Evolutionary conservation across 2,888 invertebrate species (phyloP).

Genomic region (Pasiphila rectangulata): DNA sequence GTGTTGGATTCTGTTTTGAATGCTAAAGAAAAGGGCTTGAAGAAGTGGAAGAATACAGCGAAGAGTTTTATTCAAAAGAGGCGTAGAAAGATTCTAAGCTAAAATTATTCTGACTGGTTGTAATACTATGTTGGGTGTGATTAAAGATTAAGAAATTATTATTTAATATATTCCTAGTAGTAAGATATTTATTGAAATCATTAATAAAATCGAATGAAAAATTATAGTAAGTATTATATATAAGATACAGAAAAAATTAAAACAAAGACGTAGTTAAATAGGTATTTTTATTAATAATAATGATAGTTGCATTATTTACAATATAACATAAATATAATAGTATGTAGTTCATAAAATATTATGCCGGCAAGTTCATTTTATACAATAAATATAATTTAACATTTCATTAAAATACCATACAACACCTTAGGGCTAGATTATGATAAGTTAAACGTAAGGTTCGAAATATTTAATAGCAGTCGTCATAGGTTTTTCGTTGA

Average conservation of each 20-base stretch:
- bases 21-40: slow-evolving; percentile 30
- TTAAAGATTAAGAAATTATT: too few relatives aligned
- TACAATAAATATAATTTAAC: slow-evolving; percentile 71
- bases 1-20: slow-evolving; percentile 29
- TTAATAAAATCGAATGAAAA: too few relatives aligned
- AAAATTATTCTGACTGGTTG: background rate
- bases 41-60: slow-evolving; percentile 30
- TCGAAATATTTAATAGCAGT: slow-evolving; percentile 80
- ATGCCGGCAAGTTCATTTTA: slow-evolving; percentile 77
- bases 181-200: too few relatives aligned
- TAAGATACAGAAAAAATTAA: too few relatives aligned
- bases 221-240: background rate
- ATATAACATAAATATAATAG: slow-evolving; percentile 66
- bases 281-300: slow-evolving; percentile 20
- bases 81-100: slow-evolving; percentile 22
- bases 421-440: slow-evolving; percentile 35
- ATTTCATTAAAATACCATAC: slow-evolving; percentile 49
- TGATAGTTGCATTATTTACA: slow-evolving; percentile 59
- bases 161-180: too few relatives aligned
- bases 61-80: slow-evolving; percentile 34
- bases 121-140: too few relatives aligned
- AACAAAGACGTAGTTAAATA: slow-evolving; percentile 48
- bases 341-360: slow-evolving; percentile 55
- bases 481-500: slow-evolving; percentile 79
- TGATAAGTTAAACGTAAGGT: slow-evolving; percentile 68